Conservation (phyloP, 1,140 invertebrate species). For the Sycobia sp. region DNA sequence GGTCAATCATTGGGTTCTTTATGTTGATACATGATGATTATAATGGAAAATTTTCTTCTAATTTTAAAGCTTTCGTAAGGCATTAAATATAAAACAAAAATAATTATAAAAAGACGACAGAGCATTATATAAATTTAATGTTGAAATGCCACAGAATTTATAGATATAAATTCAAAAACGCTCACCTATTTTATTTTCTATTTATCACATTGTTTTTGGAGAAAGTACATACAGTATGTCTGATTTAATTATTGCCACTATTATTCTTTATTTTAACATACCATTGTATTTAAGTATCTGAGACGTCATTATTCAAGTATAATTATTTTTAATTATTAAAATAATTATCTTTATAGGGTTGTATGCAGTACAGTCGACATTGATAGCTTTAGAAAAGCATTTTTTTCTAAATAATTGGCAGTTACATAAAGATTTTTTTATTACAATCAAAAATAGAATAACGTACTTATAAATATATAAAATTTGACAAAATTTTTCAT, state of each 20-base stretch:
- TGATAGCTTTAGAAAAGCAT: too few species aligned
- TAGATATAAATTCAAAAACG: slow-evolving; percentile 5
- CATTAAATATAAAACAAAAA: neutral
- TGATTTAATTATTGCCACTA: too few species aligned
- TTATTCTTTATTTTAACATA: neutral
- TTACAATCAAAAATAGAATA: too few species aligned
- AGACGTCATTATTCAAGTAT: too few species aligned
- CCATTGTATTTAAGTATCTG: neutral
- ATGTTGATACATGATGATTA: neutral
- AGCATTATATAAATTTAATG: neutral
- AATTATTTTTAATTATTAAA: too few species aligned
- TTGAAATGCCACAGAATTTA: neutral
- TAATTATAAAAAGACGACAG: neutral
- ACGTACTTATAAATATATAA: too few species aligned
- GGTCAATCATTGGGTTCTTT: slow-evolving; percentile 8
- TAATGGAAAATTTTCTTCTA: neutral
- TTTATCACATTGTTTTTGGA: slow-evolving; percentile 16
- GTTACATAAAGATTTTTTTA: too few species aligned
- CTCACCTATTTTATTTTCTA: slow-evolving; percentile 11
- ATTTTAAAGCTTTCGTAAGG: neutral
- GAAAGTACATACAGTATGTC: neutral
- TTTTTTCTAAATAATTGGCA: too few species aligned
- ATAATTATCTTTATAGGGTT: too few species aligned
- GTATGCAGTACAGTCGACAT: too few species aligned
- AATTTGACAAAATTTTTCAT: too few species aligned